phyloP scores from a whole-genome alignment of 2,888 invertebrate genomes.

The Choristoneura rosaceana region DNA sequence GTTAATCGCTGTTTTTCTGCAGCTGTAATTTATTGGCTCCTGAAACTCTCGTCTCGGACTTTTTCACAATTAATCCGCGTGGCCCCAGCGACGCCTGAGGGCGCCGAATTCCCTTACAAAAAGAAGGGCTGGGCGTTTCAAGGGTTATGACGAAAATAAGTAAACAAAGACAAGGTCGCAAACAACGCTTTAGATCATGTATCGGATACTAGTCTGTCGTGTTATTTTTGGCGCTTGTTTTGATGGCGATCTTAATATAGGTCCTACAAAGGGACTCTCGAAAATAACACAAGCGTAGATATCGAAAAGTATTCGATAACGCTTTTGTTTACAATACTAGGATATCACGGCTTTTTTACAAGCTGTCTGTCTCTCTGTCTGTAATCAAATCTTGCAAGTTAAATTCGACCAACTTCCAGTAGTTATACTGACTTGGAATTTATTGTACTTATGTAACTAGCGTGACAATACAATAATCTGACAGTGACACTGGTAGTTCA shows the following conservation, averaged over 20 bases:
- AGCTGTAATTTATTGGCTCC: conserved; percentile 8
- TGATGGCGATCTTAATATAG: conserved; percentile 29
- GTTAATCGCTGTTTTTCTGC: conserved; percentile 16
- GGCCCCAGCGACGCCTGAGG: conserved; percentile 8
- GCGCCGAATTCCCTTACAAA: conserved; percentile 5
- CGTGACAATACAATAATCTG: no score
- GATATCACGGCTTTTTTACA: no score
- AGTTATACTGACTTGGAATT: no score
- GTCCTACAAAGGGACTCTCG: not conserved
- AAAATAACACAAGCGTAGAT: not conserved
- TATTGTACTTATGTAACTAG: no score
- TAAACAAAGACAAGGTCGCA: conserved; percentile 36
- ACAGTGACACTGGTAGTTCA: no score
- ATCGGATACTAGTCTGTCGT: conserved; percentile 17
- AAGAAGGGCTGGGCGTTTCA: conserved; percentile 1
- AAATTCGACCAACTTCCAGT: no score
- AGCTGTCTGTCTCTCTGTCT: no score
- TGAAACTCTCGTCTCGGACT: conserved; percentile 12
- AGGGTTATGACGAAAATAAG: conserved; percentile 20
- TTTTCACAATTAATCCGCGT: conserved; percentile 23
- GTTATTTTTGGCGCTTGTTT: conserved; percentile 20
- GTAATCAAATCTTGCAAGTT: no score
- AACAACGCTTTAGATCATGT: conserved; percentile 36
- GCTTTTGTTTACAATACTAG: not conserved
- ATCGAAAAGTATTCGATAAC: not conserved